Evolutionary conservation across 2,888 invertebrate genomes (phyloP), one percentile per base, ranked within the genome.

Genomic region (Cephus sareptanus): DNA sequence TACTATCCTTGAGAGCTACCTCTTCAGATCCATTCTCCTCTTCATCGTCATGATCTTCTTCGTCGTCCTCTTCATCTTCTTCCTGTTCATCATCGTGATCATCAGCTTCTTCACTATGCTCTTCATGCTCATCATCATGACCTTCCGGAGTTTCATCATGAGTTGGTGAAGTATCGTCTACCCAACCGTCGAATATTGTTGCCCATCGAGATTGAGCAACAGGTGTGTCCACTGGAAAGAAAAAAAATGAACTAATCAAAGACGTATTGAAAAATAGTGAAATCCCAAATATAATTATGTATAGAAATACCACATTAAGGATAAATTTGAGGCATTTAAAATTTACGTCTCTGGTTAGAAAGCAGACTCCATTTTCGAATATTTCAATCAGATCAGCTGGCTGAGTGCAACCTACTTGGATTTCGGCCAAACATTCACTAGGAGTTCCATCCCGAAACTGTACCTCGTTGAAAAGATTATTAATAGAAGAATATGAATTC

Each of bases 111-210:
- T 86, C 85, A 77, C 89, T 85, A 68, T 89, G 89, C 74, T 89
- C 89, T 68, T 90, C 88, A 33, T 81, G 80, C 13, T 78, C 35
- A 75, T 86, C 87, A 1, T 85, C 86, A 15, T 56, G 33, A 23
- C 40, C 40, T 56, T 23, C 40, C 9, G 40, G 23, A 56, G 40
- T 23, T 15, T 23, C 40, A 23, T 91, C 91, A 73, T 91, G 90
- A 76, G 85, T 85, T 23, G 92, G 92, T 34, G 93, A 90, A 75
- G 92, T 90, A 82, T 95, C 94, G 89, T 96, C 95, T 15, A 96
- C 93, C 96, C 96, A 97, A 69, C 96, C 96, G 85, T 96, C 95
- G 81, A 96, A 94, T 76, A 96, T 93, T 85, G 94, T 94, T 15
- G 96, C 95, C 92, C 95, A 96, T 70, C 94, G 93, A 34, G 96